Evolutionary conservation across 2,113 vertebrate genomes (phyloP), one percentile per base, ranked within the genome.

Genomic region (Pelmatolapia mariae): DNA sequence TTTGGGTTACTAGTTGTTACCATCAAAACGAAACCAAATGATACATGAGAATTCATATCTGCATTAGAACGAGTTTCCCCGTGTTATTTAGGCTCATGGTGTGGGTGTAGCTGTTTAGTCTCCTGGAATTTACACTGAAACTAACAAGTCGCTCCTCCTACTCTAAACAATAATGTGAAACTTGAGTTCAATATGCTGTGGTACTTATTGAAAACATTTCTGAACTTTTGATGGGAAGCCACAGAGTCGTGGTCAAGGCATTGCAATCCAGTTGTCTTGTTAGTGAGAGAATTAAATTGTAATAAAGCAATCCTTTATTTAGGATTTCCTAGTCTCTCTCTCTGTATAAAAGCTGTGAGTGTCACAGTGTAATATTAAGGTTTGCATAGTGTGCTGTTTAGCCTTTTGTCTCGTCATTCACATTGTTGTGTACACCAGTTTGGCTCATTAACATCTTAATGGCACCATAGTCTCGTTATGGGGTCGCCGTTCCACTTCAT

Each of bases 361-460:
- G 50, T 66, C 61, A 68, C 19, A 79, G 36, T 82, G 66, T 47
- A 83, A 81, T 85, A 56, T 83, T 50, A 87, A 86, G 52, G 76
- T 84, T 57, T 76, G 47, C 53, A 73, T 52, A 47, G 63, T 86
- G 68, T 89, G 84, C 86, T 80, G 86, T 93, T 89, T 82, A 86
- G 80, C 63, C 84, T 36, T 91, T 94, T 92, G 91, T 92, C 54
- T 86, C 79, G 3, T n/a, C 50, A 78, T 40, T 59, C 80, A 89
- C 86, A 86, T 89, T 89, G 88, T 93, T 93, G 84, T 91, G 86
- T 81, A 81, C 86, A 90, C 89, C 86, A 73, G 82, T 94, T 92
- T 86, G 82, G 47, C 91, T 96, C 94, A 96, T 96, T 96, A 95
- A 80, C 95, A 96, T 94, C 73, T 93, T 93, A 96, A 96, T 96